Conservation (phyloP, 2,113 vertebrate genomes). For the Mirza zaza region DNA sequence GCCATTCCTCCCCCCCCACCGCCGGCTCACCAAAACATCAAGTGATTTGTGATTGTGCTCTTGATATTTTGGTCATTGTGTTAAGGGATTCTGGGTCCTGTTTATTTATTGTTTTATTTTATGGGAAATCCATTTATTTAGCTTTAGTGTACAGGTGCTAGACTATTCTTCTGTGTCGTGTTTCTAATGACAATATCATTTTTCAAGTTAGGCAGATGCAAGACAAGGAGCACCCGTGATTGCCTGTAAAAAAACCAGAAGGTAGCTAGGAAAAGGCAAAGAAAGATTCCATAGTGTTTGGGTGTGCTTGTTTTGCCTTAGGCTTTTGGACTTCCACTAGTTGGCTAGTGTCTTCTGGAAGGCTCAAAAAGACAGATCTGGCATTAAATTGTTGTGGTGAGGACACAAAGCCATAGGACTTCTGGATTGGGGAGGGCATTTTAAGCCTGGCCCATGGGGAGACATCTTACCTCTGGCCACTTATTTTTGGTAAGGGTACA, state of each 20-base stretch:
- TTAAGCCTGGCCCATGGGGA: not conserved
- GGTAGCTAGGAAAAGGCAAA: not conserved
- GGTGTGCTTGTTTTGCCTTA: not conserved
- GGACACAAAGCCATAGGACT: accelerated
- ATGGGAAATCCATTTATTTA: not conserved
- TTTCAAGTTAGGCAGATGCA: not conserved
- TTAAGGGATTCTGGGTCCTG: not conserved
- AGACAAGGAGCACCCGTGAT: not conserved
- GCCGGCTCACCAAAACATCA: no score
- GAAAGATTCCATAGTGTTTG: not conserved
- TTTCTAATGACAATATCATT: not conserved
- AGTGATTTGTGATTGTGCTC: not conserved
- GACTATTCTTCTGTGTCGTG: not conserved
- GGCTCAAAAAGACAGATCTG: not conserved
- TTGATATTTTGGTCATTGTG: not conserved
- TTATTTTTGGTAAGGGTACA: not conserved
- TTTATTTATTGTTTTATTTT: not conserved
- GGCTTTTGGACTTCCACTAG: not conserved
- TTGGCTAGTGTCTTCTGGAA: not conserved
- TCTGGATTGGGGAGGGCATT: not conserved
- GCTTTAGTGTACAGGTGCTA: not conserved
- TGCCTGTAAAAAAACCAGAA: not conserved
- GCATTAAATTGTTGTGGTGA: not conserved
- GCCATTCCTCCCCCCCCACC: no score
- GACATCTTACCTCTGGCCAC: not conserved